phyloP scores from a whole-genome alignment of 2,113 vertebrate genomes.

The Alces alces region DNA sequence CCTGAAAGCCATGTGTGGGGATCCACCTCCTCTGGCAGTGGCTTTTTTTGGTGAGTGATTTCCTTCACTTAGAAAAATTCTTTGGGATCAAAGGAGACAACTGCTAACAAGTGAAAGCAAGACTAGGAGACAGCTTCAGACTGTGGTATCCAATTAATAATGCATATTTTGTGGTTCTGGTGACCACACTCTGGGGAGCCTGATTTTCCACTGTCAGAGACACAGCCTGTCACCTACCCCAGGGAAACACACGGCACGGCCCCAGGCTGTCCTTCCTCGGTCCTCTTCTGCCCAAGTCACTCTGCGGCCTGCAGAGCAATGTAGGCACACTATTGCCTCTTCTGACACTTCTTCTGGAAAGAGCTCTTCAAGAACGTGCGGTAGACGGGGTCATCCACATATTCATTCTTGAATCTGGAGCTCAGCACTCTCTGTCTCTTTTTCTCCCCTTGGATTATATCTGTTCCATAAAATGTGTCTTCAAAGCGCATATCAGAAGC shows the following conservation, averaged over 20 bases:
- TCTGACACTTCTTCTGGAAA: slow-evolving; percentile 86
- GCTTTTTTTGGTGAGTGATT: neutral
- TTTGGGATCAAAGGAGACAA: slow-evolving; percentile 53
- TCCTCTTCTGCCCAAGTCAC: neutral
- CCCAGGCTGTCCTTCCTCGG: neutral
- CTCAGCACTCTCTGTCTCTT: slow-evolving; percentile 93
- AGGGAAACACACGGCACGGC: neutral
- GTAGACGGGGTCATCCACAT: slow-evolving; percentile 91
- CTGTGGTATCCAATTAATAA: neutral
- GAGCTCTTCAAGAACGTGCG: slow-evolving; percentile 85
- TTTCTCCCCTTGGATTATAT: slow-evolving; percentile 88
- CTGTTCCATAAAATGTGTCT: slow-evolving; percentile 90
- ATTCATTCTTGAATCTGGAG: slow-evolving; percentile 94
- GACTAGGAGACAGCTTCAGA: slow-evolving; percentile 14
- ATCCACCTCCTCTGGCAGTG: neutral
- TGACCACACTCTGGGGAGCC: neutral
- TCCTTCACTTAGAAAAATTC: slow-evolving; percentile 52
- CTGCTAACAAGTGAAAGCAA: neutral
- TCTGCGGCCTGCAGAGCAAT: neutral
- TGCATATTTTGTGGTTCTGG: neutral
- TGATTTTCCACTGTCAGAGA: slow-evolving; percentile 32
- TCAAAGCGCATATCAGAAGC: slow-evolving; percentile 97
- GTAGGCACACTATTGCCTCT: slow-evolving; percentile 80
- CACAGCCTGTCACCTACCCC: neutral
- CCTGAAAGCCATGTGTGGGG: neutral